phyloP scores from a whole-genome alignment of 1,140 invertebrate species.

The Cydia strobilella region DNA sequence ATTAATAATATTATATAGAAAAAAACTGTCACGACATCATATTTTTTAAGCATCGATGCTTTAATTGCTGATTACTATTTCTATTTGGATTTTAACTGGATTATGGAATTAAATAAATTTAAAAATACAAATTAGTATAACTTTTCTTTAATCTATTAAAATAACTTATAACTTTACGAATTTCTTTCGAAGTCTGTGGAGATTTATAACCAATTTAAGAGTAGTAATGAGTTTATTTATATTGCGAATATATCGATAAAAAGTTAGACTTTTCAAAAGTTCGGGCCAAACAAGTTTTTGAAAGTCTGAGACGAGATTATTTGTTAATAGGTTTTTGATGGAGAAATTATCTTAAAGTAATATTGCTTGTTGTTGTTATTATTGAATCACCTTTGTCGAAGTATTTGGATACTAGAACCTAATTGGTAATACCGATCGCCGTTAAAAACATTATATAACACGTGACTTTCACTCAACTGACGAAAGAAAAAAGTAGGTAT shows the following conservation, averaged over 20 bases:
- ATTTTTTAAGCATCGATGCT: too few relatives aligned
- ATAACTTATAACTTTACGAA: background rate
- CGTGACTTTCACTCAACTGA: too few relatives aligned
- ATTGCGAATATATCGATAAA: background rate
- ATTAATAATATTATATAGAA: too few relatives aligned
- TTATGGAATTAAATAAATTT: too few relatives aligned
- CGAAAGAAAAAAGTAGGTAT: too few relatives aligned
- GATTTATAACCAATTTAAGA: conserved; percentile 17
- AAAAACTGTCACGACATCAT: too few relatives aligned
- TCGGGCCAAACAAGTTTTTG: conserved; percentile 11
- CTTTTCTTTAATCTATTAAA: too few relatives aligned
- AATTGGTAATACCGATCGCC: too few relatives aligned
- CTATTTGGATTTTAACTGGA: too few relatives aligned
- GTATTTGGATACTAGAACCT: too few relatives aligned
- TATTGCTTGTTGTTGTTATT: background rate
- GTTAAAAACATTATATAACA: too few relatives aligned
- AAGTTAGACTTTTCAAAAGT: background rate
- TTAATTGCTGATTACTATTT: too few relatives aligned
- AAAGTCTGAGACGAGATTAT: conserved; percentile 19
- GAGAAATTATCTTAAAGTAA: background rate
- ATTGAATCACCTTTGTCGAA: background rate
- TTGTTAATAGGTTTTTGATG: background rate
- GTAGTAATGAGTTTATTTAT: conserved; percentile 2
- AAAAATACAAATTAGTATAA: background rate
- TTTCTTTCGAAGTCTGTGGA: background rate